These are phyloP conservation scores for Syrrhaptes paradoxus DNA, from an alignment of 2,113 vertebrate species.

Conservation along the genomic window DNA sequence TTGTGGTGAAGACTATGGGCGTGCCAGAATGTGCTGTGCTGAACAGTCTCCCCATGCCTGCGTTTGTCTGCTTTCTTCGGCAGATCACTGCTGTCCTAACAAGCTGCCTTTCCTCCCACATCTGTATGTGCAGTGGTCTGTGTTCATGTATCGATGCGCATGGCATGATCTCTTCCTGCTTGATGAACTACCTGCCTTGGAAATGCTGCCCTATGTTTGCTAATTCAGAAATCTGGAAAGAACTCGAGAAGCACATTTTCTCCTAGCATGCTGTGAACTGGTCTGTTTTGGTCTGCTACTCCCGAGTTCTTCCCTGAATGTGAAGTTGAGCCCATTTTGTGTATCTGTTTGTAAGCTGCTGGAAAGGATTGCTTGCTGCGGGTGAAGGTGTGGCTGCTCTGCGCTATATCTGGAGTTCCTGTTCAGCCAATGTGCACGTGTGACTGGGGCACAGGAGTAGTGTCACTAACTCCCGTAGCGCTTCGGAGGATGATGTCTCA, in stretches of 20 bases:
- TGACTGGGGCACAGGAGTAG: background rate
- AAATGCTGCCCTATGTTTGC: background rate
- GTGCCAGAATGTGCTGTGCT: background rate
- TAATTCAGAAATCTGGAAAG: background rate
- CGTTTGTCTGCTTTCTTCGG: background rate
- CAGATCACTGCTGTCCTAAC: background rate
- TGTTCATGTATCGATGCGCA: background rate
- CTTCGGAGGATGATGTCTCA: background rate
- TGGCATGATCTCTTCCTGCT: background rate
- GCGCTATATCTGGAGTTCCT: background rate
- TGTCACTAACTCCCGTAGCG: background rate
- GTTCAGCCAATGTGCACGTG: background rate
- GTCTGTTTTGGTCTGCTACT: background rate
- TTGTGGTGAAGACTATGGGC: background rate
- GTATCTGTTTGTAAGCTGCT: background rate
- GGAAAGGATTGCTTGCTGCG: background rate
- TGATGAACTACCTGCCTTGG: background rate
- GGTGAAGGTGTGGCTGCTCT: background rate
- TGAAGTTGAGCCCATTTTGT: background rate
- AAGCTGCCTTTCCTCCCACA: background rate
- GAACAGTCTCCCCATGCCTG: background rate
- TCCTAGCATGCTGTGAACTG: background rate
- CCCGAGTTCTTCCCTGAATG: background rate
- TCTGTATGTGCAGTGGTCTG: background rate
- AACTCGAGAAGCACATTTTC: background rate